These are phyloP conservation scores for Euclidia mi DNA, from an alignment of 2,888 invertebrate genomes.

Conservation along the genomic window DNA sequence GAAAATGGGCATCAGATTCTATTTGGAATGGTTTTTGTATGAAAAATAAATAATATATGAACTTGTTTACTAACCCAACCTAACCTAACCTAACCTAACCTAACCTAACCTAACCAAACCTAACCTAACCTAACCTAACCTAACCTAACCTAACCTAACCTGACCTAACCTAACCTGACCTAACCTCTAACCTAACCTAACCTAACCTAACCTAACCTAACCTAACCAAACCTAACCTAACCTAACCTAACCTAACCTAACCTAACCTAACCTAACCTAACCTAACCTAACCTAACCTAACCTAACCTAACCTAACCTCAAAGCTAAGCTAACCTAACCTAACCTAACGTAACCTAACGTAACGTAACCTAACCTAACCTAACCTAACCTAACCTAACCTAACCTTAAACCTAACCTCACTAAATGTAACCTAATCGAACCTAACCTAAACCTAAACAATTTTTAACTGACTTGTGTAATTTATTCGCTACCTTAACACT, in stretches of 20 bases:
- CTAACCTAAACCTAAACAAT: too few relatives aligned
- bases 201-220: slow-evolving; percentile 10
- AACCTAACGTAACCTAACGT: slow-evolving; percentile 24
- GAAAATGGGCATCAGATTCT: too few relatives aligned
- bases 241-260: slow-evolving; percentile 29
- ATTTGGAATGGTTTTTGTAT: too few relatives aligned
- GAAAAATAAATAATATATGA: too few relatives aligned
- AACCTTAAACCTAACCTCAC: too few relatives aligned
- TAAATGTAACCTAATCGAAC: too few relatives aligned
- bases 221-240: slow-evolving; percentile 22
- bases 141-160: slow-evolving; percentile 14
- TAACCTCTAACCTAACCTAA: too few relatives aligned
- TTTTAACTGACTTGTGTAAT: too few relatives aligned
- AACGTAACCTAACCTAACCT: slow-evolving; percentile 20
- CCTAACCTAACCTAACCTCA: too few relatives aligned
- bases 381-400: slow-evolving; percentile 21
- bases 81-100: slow-evolving; percentile 20
- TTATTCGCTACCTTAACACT: too few relatives aligned
- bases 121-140: slow-evolving; percentile 20
- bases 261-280: slow-evolving; percentile 28
- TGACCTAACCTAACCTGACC: slow-evolving; percentile 5
- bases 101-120: slow-evolving; percentile 19
- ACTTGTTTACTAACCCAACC: too few relatives aligned
- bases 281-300: slow-evolving; percentile 29
- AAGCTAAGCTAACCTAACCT: slow-evolving; percentile 13